These are phyloP conservation scores for Synanthedon formicaeformis DNA, from an alignment of 2,888 invertebrate genomes.

Conservation along the genomic window DNA sequence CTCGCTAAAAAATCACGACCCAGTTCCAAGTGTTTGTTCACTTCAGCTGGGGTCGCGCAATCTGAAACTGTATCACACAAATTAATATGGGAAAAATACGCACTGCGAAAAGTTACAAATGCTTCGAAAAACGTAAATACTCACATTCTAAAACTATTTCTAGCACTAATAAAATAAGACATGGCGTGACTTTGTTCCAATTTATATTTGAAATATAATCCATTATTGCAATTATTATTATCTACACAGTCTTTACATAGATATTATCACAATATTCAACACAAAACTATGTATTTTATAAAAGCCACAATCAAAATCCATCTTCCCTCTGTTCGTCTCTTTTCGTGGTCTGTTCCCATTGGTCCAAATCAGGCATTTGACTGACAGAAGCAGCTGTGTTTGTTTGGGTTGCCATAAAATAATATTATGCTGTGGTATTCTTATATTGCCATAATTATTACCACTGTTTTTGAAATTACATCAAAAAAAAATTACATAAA, in stretches of 20 bases:
- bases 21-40: constrained; percentile 92
- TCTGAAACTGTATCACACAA: constrained; percentile 72
- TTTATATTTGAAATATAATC: constrained; percentile 66
- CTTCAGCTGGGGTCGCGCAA: constrained; percentile 79
- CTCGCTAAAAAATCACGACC: constrained; percentile 92
- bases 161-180: constrained; percentile 74
- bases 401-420: not conserved
- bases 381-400: constrained; percentile 1
- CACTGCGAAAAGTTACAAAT: constrained; percentile 11
- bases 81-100: constrained; percentile 17
- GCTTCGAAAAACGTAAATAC: constrained; percentile 16
- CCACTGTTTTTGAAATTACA: no score
- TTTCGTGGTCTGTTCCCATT: constrained; percentile 69
- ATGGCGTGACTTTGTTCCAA: constrained; percentile 75
- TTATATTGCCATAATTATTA: no score
- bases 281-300: constrained; percentile 54
- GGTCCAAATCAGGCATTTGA: constrained; percentile 60
- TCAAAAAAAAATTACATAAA: no score
- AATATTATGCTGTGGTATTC: not conserved
- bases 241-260: constrained; percentile 32
- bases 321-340: constrained; percentile 52
- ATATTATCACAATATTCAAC: constrained; percentile 37
- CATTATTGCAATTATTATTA: constrained; percentile 49
- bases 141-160: constrained; percentile 78
- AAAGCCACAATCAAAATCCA: constrained; percentile 56